phyloP scores from a whole-genome alignment of 1,140 invertebrate genomes.

The Phocides pigmalion region DNA sequence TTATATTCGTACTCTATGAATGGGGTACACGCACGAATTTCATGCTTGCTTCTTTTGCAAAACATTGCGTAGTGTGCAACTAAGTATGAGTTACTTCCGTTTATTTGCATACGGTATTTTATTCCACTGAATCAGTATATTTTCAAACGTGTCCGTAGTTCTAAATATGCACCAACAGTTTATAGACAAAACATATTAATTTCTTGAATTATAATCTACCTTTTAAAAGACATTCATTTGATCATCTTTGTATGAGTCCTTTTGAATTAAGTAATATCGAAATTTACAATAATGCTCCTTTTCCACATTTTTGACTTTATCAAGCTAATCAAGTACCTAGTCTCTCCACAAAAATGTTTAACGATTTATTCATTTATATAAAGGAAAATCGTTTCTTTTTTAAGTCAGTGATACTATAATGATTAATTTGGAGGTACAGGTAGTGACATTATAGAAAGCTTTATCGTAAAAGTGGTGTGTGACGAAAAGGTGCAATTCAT shows the following conservation, averaged over 20 bases:
- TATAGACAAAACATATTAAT: too few relatives aligned
- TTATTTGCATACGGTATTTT: not conserved
- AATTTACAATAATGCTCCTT: too few relatives aligned
- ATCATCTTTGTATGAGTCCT: too few relatives aligned
- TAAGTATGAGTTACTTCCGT: not conserved
- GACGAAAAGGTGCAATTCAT: not conserved
- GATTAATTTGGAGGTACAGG: not conserved
- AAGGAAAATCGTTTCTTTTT: not conserved
- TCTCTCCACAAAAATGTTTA: too few relatives aligned
- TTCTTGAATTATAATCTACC: too few relatives aligned
- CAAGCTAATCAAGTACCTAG: too few relatives aligned
- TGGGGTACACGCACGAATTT: not conserved
- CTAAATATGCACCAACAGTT: not conserved
- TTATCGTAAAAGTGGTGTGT: not conserved
- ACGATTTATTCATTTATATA: not conserved
- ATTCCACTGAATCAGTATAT: constrained; percentile 2
- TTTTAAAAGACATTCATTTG: too few relatives aligned
- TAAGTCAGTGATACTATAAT: not conserved
- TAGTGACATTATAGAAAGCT: not conserved
- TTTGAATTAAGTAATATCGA: too few relatives aligned
- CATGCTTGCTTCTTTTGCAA: constrained; percentile 3
- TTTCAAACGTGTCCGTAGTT: not conserved
- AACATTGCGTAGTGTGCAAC: not conserved
- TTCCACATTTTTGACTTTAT: too few relatives aligned
- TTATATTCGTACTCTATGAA: not conserved